These are phyloP conservation scores for Genyomyrus donnyi DNA, from an alignment of 2,113 vertebrate genomes.

Conservation along the genomic window DNA sequence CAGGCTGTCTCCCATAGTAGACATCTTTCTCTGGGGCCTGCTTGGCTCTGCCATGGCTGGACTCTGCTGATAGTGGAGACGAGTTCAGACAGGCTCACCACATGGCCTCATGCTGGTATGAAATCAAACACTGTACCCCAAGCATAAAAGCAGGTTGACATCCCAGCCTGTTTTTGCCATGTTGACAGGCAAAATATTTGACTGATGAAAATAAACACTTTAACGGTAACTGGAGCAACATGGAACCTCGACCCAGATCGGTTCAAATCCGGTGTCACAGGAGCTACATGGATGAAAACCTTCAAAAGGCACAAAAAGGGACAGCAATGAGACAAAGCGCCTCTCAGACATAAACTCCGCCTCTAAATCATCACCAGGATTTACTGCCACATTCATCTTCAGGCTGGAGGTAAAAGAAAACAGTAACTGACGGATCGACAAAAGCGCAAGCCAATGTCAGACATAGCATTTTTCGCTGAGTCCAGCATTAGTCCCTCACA, in stretches of 20 bases:
- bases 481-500: neutral
- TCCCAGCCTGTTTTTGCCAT: too few relatives aligned
- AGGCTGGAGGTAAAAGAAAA: neutral
- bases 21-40: slow-evolving; percentile 72
- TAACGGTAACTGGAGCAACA: neutral
- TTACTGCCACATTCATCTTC: neutral
- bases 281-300: neutral
- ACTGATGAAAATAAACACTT: neutral
- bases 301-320: neutral
- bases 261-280: neutral
- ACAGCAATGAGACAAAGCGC: neutral
- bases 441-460: neutral
- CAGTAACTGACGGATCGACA: neutral
- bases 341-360: neutral
- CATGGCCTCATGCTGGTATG: neutral
- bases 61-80: slow-evolving; percentile 39
- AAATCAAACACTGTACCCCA: neutral
- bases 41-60: slow-evolving; percentile 67
- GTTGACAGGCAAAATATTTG: neutral
- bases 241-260: neutral
- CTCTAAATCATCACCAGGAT: neutral
- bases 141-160: neutral
- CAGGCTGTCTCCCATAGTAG: slow-evolving; percentile 70
- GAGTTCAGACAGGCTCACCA: neutral
- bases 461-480: neutral